phyloP scores from a whole-genome alignment of 2,113 vertebrate species.

The Neomonachus schauinslandi region DNA sequence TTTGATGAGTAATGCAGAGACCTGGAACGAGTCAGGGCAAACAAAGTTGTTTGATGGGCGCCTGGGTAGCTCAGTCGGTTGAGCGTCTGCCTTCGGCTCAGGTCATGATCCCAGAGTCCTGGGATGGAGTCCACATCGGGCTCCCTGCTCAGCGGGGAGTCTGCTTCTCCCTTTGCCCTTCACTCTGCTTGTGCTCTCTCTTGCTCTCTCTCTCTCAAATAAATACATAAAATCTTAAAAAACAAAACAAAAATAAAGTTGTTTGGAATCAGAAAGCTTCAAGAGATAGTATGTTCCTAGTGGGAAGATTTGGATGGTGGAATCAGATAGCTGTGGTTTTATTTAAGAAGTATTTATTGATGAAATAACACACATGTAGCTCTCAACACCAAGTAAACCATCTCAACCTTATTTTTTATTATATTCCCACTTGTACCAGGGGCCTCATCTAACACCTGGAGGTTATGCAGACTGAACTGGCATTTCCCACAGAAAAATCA shows the following conservation, averaged over 20 bases:
- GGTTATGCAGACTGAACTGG: neutral
- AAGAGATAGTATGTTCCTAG: neutral
- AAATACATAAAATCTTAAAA: neutral
- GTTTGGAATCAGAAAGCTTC: neutral
- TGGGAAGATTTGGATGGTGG: neutral
- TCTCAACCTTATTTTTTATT: neutral
- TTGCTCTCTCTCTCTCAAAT: no score
- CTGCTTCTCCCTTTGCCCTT: no score
- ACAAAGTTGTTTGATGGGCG: neutral
- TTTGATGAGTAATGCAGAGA: neutral
- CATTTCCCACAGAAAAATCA: constrained; percentile 3
- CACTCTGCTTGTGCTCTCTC: no score
- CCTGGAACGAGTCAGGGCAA: neutral
- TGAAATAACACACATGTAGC: neutral
- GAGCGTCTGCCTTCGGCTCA: no score
- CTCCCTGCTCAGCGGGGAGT: no score
- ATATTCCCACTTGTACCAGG: neutral
- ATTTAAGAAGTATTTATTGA: neutral
- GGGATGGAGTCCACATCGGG: no score
- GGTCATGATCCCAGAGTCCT: no score
- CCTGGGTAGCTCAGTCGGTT: neutral
- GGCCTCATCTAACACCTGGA: neutral
- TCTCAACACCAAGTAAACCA: neutral
- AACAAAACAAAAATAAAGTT: neutral
- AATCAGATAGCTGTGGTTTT: neutral